Evolutionary conservation across 2,888 invertebrate species (phyloP).

Genomic region (Chymomyza procnemis): DNA sequence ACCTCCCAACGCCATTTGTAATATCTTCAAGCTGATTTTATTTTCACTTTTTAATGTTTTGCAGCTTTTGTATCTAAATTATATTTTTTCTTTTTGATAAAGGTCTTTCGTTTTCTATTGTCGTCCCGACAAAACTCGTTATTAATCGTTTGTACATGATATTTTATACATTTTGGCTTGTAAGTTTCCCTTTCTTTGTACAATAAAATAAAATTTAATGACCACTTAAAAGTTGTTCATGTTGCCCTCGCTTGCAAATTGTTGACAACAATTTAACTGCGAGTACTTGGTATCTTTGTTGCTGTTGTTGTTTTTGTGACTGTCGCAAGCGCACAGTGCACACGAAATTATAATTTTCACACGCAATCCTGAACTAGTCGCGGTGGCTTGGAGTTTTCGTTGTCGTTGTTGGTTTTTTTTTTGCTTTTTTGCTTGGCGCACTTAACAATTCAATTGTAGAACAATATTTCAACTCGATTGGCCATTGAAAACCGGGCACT

Average conservation of each 20-base stretch:
- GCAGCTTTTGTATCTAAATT: neutral
- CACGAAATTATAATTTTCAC: slow-evolving; percentile 75
- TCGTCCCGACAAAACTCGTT: neutral
- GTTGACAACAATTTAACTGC: slow-evolving; percentile 51
- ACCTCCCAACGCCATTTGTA: neutral
- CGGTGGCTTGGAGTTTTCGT: slow-evolving; percentile 31
- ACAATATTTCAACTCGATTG: slow-evolving; percentile 37
- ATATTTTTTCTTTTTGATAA: neutral
- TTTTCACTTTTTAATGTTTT: slow-evolving; percentile 1
- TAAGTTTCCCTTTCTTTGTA: slow-evolving; percentile 42
- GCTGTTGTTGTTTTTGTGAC: slow-evolving; percentile 28
- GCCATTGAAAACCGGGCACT: slow-evolving; percentile 15
- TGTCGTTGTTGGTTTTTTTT: slow-evolving; percentile 22
- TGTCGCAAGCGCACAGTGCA: slow-evolving; percentile 53
- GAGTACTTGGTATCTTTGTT: slow-evolving; percentile 37
- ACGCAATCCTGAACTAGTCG: slow-evolving; percentile 58
- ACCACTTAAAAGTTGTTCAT: slow-evolving; percentile 51
- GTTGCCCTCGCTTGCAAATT: slow-evolving; percentile 52
- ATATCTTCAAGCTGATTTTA: neutral
- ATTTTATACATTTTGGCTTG: neutral
- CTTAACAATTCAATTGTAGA: slow-evolving; percentile 71
- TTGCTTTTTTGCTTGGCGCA: slow-evolving; percentile 34
- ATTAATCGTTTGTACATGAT: neutral
- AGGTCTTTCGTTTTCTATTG: neutral
- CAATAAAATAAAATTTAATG: slow-evolving; percentile 59